phyloP scores from a whole-genome alignment of 2,113 vertebrate species.

The Albula goreensis region DNA sequence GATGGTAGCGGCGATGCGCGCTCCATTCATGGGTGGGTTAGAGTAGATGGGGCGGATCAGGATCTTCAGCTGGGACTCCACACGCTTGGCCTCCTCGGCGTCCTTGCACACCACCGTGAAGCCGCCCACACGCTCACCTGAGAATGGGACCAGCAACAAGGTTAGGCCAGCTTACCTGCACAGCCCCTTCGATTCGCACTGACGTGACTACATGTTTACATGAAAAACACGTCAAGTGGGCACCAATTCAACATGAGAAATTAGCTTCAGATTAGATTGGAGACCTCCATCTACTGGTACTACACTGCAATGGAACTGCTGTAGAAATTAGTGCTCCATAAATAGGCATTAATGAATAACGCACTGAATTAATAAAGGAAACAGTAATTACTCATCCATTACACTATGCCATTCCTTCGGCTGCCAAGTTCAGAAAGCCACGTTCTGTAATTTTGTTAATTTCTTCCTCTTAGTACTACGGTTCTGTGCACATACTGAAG shows the following conservation, averaged over 20 bases:
- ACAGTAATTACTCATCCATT: no score
- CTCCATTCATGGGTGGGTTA: conserved; percentile 92
- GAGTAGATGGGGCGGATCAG: conserved; percentile 97
- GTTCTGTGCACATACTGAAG: background rate
- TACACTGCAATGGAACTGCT: background rate
- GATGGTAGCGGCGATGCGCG: conserved; percentile 87
- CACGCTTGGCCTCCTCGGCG: conserved; percentile 87
- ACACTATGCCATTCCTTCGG: background rate
- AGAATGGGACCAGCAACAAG: background rate
- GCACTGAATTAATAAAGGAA: background rate
- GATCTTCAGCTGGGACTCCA: conserved; percentile 96
- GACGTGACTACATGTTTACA: no score
- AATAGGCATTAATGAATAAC: background rate
- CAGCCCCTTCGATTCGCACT: no score
- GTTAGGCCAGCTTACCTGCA: no score
- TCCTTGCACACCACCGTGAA: conserved; percentile 90
- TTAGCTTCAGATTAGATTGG: background rate
- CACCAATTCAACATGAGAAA: background rate
- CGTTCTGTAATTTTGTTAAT: background rate
- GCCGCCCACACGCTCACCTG: conserved; percentile 94
- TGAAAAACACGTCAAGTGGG: background rate
- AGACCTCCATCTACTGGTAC: background rate
- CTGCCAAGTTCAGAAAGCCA: background rate
- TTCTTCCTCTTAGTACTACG: background rate
- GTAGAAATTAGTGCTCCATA: background rate